A percentile compares a stretch with the other conserved stretches of the same genome.
phyloP scores from a whole-genome alignment of 2,888 invertebrate species.

The Arctia plantaginis region DNA sequence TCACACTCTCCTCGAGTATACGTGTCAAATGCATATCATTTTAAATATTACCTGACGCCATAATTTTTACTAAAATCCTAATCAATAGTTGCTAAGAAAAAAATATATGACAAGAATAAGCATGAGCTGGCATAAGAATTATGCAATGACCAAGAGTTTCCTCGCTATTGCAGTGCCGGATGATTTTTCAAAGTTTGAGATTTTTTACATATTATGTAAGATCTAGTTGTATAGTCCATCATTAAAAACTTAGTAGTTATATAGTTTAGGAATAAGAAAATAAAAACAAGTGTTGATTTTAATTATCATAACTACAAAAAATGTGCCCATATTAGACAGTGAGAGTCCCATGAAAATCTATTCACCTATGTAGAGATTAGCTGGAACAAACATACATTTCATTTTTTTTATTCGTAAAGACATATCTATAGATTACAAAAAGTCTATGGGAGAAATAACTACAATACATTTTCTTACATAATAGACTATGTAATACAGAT shows the following conservation, averaged over 20 bases:
- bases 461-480: not conserved
- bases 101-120: not conserved
- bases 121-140: not conserved
- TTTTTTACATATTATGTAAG: not conserved
- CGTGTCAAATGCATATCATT: conserved; percentile 23
- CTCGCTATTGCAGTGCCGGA: not conserved
- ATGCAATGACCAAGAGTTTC: not conserved
- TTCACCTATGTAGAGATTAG: too few relatives aligned
- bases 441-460: not conserved
- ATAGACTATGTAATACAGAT: not conserved
- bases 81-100: not conserved
- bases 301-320: too few relatives aligned
- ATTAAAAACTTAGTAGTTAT: not conserved
- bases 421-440: not conserved
- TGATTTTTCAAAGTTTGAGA: not conserved
- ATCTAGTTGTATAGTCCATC: not conserved
- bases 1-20: conserved; percentile 46
- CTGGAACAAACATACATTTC: too few relatives aligned
- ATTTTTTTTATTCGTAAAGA: too few relatives aligned
- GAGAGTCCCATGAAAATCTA: too few relatives aligned
- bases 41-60: conserved; percentile 3
- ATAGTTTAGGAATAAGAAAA: not conserved
- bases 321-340: too few relatives aligned
- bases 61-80: not conserved
- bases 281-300: not conserved